These are phyloP conservation scores for Eremobia ochroleuca DNA, from an alignment of 2,888 invertebrate species.

Conservation along the genomic window DNA sequence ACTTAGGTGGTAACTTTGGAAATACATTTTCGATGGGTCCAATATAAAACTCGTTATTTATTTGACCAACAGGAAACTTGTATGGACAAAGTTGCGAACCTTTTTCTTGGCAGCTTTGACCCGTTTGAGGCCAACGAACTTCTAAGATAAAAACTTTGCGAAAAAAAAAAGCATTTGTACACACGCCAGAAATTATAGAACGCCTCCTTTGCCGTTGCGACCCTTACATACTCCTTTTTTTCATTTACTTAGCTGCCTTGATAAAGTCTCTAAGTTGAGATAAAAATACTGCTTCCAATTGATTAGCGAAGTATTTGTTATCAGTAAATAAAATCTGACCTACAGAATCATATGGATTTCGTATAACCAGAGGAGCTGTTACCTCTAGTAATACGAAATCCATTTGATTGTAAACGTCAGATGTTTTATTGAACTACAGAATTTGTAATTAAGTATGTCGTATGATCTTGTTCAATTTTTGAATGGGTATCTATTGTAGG, in stretches of 20 bases:
- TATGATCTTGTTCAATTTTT: background rate
- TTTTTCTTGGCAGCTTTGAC: conserved; percentile 27
- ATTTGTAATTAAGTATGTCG: background rate
- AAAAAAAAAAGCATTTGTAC: background rate
- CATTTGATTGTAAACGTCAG: too few relatives aligned
- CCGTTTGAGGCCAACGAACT: conserved; percentile 9
- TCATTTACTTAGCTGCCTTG: conserved; percentile 60
- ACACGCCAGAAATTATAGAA: background rate
- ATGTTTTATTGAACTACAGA: conserved; percentile 7
- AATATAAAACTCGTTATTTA: conserved; percentile 12
- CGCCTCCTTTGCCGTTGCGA: background rate
- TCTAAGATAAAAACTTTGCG: background rate
- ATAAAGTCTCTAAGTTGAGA: conserved; percentile 61
- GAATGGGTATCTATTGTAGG: background rate
- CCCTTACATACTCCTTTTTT: background rate
- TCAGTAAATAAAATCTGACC: conserved; percentile 25
- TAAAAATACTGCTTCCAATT: conserved; percentile 46
- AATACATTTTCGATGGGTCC: background rate
- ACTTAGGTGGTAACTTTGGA: background rate
- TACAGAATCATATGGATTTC: conserved; percentile 2
- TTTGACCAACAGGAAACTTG: conserved; percentile 15
- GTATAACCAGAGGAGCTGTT: background rate
- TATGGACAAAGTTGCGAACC: background rate
- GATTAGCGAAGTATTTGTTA: conserved; percentile 30
- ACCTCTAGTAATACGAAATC: background rate